These are phyloP conservation scores for Stichopus horrens DNA, from an alignment of 53 echinoderm and acorn worm species.

Conservation along the genomic window DNA sequence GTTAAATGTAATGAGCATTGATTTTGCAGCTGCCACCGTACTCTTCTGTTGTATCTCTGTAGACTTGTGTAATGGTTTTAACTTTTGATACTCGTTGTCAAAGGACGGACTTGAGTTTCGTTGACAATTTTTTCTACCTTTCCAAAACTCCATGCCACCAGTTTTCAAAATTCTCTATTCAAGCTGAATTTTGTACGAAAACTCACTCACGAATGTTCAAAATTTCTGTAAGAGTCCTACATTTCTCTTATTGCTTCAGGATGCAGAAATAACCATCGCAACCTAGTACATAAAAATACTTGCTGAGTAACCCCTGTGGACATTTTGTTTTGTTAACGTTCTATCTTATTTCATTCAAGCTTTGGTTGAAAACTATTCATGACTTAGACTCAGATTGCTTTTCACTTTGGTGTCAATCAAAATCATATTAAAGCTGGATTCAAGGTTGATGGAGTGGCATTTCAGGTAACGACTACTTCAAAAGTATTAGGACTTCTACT, in stretches of 20 bases:
- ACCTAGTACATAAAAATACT: background rate
- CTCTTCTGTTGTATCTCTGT: too few species aligned
- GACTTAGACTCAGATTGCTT: background rate
- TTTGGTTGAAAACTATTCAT: background rate
- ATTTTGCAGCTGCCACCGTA: background rate
- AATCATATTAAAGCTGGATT: conserved; percentile 15
- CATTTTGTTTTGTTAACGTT: background rate
- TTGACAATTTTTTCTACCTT: too few species aligned
- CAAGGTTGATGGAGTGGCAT: conserved; percentile 28
- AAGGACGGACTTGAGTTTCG: too few species aligned
- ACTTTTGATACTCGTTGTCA: too few species aligned
- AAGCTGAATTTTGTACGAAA: too few species aligned
- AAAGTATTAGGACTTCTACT: too few species aligned
- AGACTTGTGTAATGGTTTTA: too few species aligned
- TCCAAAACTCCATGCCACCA: too few species aligned
- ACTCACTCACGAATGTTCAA: background rate
- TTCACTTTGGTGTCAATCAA: conserved; percentile 30
- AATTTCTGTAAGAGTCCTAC: background rate
- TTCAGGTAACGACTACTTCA: background rate
- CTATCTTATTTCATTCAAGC: conserved; percentile 24
- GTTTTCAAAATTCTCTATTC: too few species aligned
- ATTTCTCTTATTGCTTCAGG: background rate
- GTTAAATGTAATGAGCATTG: conserved; percentile 9
- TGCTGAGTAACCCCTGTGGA: conserved; percentile 5
- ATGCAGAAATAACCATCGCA: background rate